phyloP scores from a whole-genome alignment of 2,888 invertebrate genomes.

The Drosophila aldrichi region DNA sequence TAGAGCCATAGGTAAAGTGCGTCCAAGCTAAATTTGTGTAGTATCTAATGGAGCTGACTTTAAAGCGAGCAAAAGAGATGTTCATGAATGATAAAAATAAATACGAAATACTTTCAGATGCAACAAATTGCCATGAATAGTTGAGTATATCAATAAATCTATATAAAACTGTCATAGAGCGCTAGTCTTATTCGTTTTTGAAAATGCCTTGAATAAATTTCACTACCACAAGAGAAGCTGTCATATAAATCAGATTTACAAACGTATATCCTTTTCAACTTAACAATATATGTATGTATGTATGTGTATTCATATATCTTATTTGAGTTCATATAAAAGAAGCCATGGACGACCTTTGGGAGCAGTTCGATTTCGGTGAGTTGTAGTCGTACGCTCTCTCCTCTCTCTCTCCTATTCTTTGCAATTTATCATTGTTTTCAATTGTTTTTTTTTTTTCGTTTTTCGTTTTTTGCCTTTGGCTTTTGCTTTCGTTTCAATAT shows the following conservation, averaged over 20 bases:
- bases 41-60: background rate
- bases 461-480: slow-evolving; percentile 4
- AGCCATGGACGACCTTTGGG: background rate
- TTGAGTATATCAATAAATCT: background rate
- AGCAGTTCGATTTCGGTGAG: background rate
- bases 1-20: no score
- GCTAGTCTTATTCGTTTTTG: background rate
- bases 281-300: background rate
- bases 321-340: background rate
- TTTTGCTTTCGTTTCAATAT: slow-evolving; percentile 11
- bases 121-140: background rate
- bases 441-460: slow-evolving; percentile 2
- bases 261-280: background rate
- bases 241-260: background rate
- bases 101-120: background rate
- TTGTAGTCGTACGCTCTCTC: background rate
- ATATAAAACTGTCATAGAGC: background rate
- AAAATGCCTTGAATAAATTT: background rate
- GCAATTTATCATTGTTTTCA: slow-evolving; percentile 57
- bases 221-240: background rate
- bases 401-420: background rate
- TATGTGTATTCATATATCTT: background rate
- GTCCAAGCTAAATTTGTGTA: background rate
- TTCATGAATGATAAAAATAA: background rate
- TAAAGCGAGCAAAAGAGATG: background rate